Percentiles rank a stretch among this genome's conserved stretches.
These are phyloP conservation scores for Drosophila subobscura DNA, from an alignment of 1,140 invertebrate genomes.

Conservation along the genomic window DNA sequence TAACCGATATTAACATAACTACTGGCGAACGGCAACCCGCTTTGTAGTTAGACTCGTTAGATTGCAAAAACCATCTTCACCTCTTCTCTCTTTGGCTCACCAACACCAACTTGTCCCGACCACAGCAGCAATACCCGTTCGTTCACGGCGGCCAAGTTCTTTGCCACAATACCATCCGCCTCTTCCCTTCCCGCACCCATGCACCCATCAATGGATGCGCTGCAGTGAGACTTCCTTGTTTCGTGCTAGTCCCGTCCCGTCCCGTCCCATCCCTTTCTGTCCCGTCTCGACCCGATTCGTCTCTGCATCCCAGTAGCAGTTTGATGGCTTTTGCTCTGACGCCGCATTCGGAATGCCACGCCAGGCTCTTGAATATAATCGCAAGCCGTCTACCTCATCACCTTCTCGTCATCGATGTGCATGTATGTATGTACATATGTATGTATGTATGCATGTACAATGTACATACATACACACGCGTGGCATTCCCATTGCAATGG, in stretches of 20 bases:
- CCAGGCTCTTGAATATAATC: slow-evolving; percentile 27
- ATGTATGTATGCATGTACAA: background rate
- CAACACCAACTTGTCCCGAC: slow-evolving; percentile 37
- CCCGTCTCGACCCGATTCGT: slow-evolving; percentile 38
- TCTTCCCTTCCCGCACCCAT: background rate
- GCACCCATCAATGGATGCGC: slow-evolving; percentile 40
- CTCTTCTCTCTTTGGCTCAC: background rate
- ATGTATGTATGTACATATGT: background rate
- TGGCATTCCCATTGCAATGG: slow-evolving; percentile 13
- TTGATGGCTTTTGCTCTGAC: slow-evolving; percentile 74
- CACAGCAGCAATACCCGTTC: slow-evolving; percentile 44
- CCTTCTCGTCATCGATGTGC: slow-evolving; percentile 7
- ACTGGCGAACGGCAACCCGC: slow-evolving; percentile 61
- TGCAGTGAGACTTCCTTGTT: slow-evolving; percentile 75
- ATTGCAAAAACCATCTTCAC: slow-evolving; percentile 60
- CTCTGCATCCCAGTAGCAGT: slow-evolving; percentile 66
- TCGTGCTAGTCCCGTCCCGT: slow-evolving; percentile 65
- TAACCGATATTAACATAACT: slow-evolving; percentile 76
- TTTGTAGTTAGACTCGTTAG: slow-evolving; percentile 74
- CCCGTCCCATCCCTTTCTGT: slow-evolving; percentile 40
- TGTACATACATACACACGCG: background rate
- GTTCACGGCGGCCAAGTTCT: slow-evolving; percentile 71
- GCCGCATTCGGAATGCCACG: slow-evolving; percentile 16
- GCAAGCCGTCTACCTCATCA: slow-evolving; percentile 31
- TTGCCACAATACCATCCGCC: slow-evolving; percentile 62